These are phyloP conservation scores for Malurus splendens DNA, from an alignment of 2,797 vertebrate genomes.

Conservation along the genomic window DNA sequence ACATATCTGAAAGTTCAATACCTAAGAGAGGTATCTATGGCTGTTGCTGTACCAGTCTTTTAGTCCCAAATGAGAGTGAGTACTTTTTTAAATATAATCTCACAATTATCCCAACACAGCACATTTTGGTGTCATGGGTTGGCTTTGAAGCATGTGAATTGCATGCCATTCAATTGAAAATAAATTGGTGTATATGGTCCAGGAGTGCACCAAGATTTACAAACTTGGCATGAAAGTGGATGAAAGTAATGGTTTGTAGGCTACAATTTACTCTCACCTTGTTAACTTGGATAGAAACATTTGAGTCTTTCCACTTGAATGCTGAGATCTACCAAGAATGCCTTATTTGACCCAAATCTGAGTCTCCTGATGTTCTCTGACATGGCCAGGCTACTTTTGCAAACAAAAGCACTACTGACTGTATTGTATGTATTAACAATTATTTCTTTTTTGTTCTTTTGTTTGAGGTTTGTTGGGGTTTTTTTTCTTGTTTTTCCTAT, in stretches of 20 bases:
- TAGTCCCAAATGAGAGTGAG: neutral
- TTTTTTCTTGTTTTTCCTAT: neutral
- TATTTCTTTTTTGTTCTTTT: neutral
- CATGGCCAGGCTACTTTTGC: neutral
- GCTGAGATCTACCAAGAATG: neutral
- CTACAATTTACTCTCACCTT: neutral
- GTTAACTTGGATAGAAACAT: neutral
- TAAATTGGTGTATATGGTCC: neutral
- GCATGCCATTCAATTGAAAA: neutral
- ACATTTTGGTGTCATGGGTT: neutral
- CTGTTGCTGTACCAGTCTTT: neutral
- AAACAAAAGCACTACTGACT: neutral
- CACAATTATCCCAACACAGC: neutral
- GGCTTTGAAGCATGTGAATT: neutral
- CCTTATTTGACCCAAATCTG: neutral
- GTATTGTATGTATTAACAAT: neutral
- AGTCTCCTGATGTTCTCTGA: neutral
- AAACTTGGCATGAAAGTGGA: neutral
- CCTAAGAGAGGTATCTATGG: neutral
- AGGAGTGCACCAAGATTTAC: neutral
- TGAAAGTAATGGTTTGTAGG: neutral
- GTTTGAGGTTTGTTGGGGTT: neutral
- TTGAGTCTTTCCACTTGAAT: neutral
- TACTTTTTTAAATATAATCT: neutral
- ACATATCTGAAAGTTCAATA: neutral